These are phyloP conservation scores for Ophthalmolycus amberensis DNA, from an alignment of 2,113 vertebrate species.

Conservation along the genomic window DNA sequence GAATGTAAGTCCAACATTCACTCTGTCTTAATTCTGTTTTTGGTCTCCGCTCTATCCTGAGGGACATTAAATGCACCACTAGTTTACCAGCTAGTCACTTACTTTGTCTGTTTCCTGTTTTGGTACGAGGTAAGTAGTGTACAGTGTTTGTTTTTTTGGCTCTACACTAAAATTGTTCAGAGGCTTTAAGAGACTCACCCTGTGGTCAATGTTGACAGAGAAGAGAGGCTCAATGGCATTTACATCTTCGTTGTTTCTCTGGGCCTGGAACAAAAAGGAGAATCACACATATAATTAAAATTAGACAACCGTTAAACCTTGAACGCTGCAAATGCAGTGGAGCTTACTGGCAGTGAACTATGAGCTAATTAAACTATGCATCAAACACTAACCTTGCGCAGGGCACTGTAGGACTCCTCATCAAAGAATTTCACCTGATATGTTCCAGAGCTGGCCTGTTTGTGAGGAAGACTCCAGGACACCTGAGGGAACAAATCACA, in stretches of 20 bases:
- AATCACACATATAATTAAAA: neutral
- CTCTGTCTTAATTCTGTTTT: neutral
- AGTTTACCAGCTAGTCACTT: neutral
- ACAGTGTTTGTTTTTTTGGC: neutral
- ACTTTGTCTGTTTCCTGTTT: neutral
- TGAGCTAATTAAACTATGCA: neutral
- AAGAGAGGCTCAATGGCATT: constrained; percentile 90
- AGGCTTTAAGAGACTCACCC: constrained; percentile 80
- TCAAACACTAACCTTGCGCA: constrained; percentile 85
- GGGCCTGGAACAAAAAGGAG: constrained; percentile 82
- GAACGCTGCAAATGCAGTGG: neutral
- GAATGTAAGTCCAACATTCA: neutral
- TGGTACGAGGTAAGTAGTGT: no score
- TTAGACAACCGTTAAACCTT: neutral
- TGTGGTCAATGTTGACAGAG: constrained; percentile 90
- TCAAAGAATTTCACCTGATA: constrained; percentile 94
- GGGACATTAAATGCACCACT: no score
- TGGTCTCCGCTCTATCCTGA: neutral
- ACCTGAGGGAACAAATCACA: constrained; percentile 78
- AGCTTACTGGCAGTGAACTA: neutral
- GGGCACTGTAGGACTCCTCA: constrained; percentile 90
- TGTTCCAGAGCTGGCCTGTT: constrained; percentile 88
- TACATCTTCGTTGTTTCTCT: constrained; percentile 92
- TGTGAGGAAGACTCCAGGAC: constrained; percentile 93
- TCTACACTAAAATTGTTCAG: neutral